These are phyloP conservation scores for Macrosiphum euphorbiae DNA, from an alignment of 2,888 invertebrate species.

Conservation along the genomic window DNA sequence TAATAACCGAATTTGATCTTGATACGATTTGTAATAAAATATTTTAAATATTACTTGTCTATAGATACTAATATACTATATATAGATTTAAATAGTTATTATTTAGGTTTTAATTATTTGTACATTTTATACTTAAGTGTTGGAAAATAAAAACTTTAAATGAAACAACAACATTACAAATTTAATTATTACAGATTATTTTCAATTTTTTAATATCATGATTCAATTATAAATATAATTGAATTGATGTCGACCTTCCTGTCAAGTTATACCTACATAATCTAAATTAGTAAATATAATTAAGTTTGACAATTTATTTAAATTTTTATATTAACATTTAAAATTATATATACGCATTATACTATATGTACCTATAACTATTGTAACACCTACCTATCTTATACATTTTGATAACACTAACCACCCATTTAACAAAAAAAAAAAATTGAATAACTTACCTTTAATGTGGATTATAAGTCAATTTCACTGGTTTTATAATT, in stretches of 20 bases:
- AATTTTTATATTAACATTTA: background rate
- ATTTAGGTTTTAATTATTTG: background rate
- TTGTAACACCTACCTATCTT: background rate
- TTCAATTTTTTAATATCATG: constrained; percentile 1
- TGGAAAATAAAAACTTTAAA: background rate
- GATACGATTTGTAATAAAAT: background rate
- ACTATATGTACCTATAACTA: background rate
- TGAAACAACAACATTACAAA: background rate
- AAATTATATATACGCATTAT: background rate
- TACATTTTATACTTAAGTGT: background rate
- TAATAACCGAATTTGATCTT: background rate
- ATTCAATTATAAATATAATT: constrained; percentile 18
- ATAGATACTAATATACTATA: background rate
- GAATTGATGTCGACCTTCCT: background rate
- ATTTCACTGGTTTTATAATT: background rate
- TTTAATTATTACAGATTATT: background rate
- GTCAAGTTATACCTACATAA: background rate
- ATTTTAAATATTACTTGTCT: background rate
- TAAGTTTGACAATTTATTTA: background rate
- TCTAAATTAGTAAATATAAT: constrained; percentile 15
- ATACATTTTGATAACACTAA: background rate
- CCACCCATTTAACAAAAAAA: background rate
- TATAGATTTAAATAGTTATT: background rate
- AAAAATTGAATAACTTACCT: background rate
- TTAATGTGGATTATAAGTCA: background rate